Evolutionary conservation across 2,113 vertebrate genomes (phyloP), one percentile per base, ranked within the genome.

Genomic region (Festucalex cinctus): DNA sequence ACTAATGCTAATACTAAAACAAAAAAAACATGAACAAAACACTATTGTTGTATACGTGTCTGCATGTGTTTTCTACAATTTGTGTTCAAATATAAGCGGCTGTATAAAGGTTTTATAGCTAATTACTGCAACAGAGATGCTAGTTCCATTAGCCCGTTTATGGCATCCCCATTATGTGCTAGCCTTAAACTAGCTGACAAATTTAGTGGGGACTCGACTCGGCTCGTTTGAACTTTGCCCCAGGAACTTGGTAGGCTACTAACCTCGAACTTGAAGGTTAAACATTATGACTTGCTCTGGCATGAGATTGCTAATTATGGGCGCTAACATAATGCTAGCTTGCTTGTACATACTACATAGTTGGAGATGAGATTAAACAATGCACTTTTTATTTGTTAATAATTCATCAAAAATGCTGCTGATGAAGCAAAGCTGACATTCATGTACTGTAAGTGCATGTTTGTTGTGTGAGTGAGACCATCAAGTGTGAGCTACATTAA

Each of bases 401-500:
- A 36, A 36, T 59, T 59, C 8, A 59, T 36, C 16, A 28, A 57
- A 32, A 57, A 32, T 35, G 32, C 35, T 59, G 57, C 57, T 59
- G 35, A 59, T 59, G 32, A 59, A 20, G 32, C 16, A 59, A 36
- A 59, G 28, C 28, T 36, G 19, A 17, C 13, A 1, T 17, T 36
- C 65, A 41, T 36, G 26, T 57, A 56, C 28, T 36, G 26, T 57
- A 56, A 62, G 61, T 28, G 39, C 36, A 8, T 26, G 54, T 41
- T 5, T 67, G 54, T 53, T 13, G 66, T 10, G 36, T 28, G 48
- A 12, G 51, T 26, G 20, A 57, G 22, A 61, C 62, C 69, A 71
- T 54, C 76, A 74, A 75, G 60, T 20, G 59, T 73, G 63, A 64
- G 60, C 56, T 74, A 56, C 77, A 86, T 86, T 82, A 81, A 78